Conservation (phyloP, 2,113 vertebrate genomes). For the Lophura nycthemera region DNA sequence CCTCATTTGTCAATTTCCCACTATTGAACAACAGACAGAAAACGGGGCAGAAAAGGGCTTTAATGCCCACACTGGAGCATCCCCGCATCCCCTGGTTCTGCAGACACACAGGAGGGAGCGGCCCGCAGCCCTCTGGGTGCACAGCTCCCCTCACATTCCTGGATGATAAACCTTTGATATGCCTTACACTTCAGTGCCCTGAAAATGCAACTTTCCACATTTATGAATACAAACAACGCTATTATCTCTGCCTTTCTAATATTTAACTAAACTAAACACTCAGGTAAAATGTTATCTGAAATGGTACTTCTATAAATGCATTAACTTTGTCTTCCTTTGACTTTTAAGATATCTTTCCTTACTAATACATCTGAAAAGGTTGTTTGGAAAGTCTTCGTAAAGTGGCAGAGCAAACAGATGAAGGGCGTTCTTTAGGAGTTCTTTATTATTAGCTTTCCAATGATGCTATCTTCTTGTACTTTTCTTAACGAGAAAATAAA, state of each 20-base stretch:
- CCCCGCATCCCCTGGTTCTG: fast-evolving
- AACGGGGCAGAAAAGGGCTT: background rate
- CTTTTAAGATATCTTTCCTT: slow-evolving; percentile 82
- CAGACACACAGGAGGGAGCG: background rate
- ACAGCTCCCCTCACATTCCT: slow-evolving; percentile 60
- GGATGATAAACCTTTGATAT: slow-evolving; percentile 75
- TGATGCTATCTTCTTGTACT: slow-evolving; percentile 82
- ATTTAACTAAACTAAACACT: slow-evolving; percentile 91
- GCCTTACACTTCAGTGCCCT: slow-evolving; percentile 76
- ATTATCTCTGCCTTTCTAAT: slow-evolving; percentile 89
- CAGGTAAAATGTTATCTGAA: slow-evolving; percentile 89
- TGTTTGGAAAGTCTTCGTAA: slow-evolving; percentile 85
- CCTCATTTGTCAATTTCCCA: background rate
- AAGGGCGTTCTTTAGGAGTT: slow-evolving; percentile 80
- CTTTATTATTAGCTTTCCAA: slow-evolving; percentile 78
- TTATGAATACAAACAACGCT: slow-evolving; percentile 80
- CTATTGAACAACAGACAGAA: background rate
- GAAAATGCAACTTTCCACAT: slow-evolving; percentile 78
- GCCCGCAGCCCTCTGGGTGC: background rate
- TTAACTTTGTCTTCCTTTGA: slow-evolving; percentile 86
- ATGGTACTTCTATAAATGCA: slow-evolving; percentile 82
- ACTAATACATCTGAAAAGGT: slow-evolving; percentile 81
- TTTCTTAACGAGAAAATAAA: slow-evolving; percentile 86
- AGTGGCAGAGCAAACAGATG: slow-evolving; percentile 83
- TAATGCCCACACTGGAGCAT: background rate